Percentiles rank a stretch among this genome's conserved stretches.
phyloP scores from a whole-genome alignment of 1,140 invertebrate species.

The Pseudomyrmex dendroicus region DNA sequence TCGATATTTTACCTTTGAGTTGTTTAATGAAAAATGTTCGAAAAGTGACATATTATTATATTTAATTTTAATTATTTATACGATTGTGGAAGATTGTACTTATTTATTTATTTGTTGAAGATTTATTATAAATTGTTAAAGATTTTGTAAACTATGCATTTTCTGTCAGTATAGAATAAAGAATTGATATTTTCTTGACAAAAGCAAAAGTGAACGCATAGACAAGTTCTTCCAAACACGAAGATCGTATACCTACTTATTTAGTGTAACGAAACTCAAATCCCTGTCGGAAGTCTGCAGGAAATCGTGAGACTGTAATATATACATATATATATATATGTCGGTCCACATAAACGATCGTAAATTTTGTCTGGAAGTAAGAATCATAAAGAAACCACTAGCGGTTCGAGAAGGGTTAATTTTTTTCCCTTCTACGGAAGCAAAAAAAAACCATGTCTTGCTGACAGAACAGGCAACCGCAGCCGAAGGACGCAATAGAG shows the following conservation, averaged over 20 bases:
- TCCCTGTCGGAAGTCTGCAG: constrained; percentile 16
- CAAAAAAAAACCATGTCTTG: constrained; percentile 54
- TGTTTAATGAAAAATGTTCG: too few relatives aligned
- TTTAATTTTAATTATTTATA: too few relatives aligned
- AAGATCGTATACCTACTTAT: neutral
- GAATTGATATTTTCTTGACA: neutral
- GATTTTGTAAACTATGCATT: too few relatives aligned
- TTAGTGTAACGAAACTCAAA: constrained; percentile 1
- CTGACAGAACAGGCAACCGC: constrained; percentile 58
- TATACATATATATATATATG: neutral
- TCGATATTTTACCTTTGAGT: neutral
- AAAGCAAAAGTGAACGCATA: neutral
- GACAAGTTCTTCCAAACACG: neutral
- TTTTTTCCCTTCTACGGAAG: constrained; percentile 66
- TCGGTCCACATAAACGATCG: constrained; percentile 74
- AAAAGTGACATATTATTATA: too few relatives aligned
- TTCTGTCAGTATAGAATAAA: too few relatives aligned
- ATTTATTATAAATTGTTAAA: too few relatives aligned
- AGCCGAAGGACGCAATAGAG: constrained; percentile 62
- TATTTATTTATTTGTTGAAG: too few relatives aligned
- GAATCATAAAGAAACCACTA: constrained; percentile 84
- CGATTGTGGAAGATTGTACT: too few relatives aligned
- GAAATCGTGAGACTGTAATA: neutral
- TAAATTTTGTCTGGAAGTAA: constrained; percentile 82
- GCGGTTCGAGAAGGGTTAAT: constrained; percentile 81